phyloP scores from a whole-genome alignment of 2,888 invertebrate species.

The Acleris laterana region DNA sequence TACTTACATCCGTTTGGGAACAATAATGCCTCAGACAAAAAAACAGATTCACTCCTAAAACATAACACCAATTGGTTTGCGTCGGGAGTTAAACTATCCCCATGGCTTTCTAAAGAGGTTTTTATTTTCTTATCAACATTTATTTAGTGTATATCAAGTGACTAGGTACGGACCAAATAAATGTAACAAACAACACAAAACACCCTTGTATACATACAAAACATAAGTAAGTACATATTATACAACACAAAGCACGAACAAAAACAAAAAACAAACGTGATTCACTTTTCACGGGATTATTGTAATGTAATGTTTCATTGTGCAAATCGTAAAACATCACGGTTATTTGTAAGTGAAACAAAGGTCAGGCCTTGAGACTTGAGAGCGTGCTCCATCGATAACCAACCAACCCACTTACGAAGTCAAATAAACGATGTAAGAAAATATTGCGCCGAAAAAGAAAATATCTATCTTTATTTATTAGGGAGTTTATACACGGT shows the following conservation, averaged over 20 bases:
- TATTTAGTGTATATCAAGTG: too few species aligned
- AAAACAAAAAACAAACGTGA: constrained; percentile 47
- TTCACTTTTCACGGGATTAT: constrained; percentile 68
- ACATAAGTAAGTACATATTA: not conserved
- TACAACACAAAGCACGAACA: constrained; percentile 5
- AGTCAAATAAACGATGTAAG: constrained; percentile 49
- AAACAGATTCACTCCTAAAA: too few species aligned
- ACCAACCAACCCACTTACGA: constrained; percentile 48
- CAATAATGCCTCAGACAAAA: too few species aligned
- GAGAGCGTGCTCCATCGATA: constrained; percentile 73
- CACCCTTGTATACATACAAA: too few species aligned
- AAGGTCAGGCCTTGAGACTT: constrained; percentile 70
- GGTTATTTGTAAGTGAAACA: constrained; percentile 74
- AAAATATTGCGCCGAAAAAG: constrained; percentile 54
- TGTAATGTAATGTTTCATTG: constrained; percentile 68
- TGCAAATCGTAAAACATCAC: constrained; percentile 71
- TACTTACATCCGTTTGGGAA: too few species aligned
- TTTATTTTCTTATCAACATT: too few species aligned
- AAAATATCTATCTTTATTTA: constrained; percentile 43
- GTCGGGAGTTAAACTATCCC: too few species aligned
- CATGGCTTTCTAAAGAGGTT: too few species aligned
- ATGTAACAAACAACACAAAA: too few species aligned
- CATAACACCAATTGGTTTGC: too few species aligned
- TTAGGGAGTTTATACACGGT: constrained; percentile 3
- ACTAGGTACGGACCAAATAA: too few species aligned